Base-by-base conservation (phyloP, 2,797 vertebrate genomes). In the Huso huso region DNA sequence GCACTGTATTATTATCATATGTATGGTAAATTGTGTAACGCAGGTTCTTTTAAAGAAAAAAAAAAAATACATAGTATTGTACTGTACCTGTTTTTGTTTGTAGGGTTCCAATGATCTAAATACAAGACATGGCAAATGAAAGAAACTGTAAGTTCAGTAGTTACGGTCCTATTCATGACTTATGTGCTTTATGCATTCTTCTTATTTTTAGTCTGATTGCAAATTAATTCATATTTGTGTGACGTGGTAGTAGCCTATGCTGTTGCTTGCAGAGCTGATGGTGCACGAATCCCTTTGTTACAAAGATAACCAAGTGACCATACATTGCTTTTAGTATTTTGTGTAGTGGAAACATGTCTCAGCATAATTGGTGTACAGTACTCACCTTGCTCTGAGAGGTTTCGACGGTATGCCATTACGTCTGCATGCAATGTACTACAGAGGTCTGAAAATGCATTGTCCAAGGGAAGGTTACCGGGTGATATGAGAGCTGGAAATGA, bases 1-100 rank as follows among this genome's bases (percentile, higher is more conserved):
- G 23, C 23, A 2, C 23, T 53, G 51, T 12, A 7, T 66, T 50
- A 62, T 58, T 9, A 58, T 50, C 64, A 12, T 61, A 61, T 63
- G 49, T 58, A 55, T 68, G 48, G 8, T 61, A 10, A 49, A 52
- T 61, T 69, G 18, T 64, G 65, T 67, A 61, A 37, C 5, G 62
- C 65, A 53, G 23, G 51, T 48, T 63, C 69, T 53, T 62, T 49
- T 18, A 18, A 68, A 57, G 48, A 65, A 74, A 69, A 66, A 51
- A 60, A 69, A 66, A 51, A 60, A 49, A 69, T 65, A 61, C 73
- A 68, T 72, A 77, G 74, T 61, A 71, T 71, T 78, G 64, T 73
- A 68, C 66, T 79, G 72, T 78, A 64, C 76, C 72, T 76, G 63
- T 77, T 74, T 77, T 73, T 78, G 73, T 79, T 81, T 71, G 65